phyloP scores from a whole-genome alignment of 2,888 invertebrate genomes.

The Linnaemya vulpina region DNA sequence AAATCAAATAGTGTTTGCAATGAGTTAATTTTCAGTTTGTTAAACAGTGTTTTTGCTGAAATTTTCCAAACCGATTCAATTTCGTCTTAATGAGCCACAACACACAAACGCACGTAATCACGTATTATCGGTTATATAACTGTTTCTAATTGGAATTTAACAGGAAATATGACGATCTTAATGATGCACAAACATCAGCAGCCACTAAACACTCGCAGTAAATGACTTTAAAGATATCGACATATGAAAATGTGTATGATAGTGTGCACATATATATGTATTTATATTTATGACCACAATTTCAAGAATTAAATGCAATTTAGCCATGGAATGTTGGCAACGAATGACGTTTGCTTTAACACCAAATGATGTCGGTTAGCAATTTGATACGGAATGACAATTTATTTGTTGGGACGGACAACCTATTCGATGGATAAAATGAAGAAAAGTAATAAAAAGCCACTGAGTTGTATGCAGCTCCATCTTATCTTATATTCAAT shows the following conservation, averaged over 20 bases:
- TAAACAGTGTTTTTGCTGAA: not conserved
- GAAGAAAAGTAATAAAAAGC: not conserved
- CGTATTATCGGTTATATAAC: conserved; percentile 67
- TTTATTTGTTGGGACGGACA: not conserved
- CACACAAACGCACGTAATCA: conserved; percentile 28
- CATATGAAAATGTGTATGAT: too few relatives aligned
- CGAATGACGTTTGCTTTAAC: conserved; percentile 10
- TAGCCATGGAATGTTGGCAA: not conserved
- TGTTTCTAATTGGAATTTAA: conserved; percentile 52
- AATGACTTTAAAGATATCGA: not conserved
- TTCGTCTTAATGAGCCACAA: conserved; percentile 1
- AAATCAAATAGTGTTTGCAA: too few relatives aligned
- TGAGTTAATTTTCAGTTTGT: not conserved
- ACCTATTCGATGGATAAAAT: not conserved
- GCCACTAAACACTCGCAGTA: conserved; percentile 4
- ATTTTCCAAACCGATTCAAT: conserved; percentile 1
- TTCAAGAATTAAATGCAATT: not conserved
- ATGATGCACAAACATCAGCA: not conserved
- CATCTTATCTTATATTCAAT: too few relatives aligned
- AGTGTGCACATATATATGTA: too few relatives aligned
- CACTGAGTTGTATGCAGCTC: too few relatives aligned
- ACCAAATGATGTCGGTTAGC: not conserved
- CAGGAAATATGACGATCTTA: conserved; percentile 31
- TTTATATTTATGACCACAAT: conserved; percentile 1
- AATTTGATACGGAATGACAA: not conserved